phyloP scores from a whole-genome alignment of 2,113 vertebrate species.

The Sialia sialis region DNA sequence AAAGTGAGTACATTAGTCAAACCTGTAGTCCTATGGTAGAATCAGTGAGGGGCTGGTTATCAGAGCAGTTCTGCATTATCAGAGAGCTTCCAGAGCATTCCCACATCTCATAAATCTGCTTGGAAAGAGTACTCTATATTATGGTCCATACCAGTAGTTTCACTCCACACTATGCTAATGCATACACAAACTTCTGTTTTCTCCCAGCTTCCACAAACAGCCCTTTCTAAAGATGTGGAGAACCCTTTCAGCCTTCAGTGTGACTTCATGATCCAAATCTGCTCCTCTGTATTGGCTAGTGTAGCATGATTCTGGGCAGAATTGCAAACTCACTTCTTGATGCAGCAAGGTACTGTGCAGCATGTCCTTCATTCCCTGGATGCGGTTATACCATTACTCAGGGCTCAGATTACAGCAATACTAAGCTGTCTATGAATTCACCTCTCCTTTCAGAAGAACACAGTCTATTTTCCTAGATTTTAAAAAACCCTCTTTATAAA shows the following conservation, averaged over 20 bases:
- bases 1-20: background rate
- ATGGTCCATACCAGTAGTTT: background rate
- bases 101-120: background rate
- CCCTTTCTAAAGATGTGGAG: background rate
- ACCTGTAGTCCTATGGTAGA: background rate
- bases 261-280: background rate
- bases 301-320: background rate
- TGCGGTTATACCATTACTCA: background rate
- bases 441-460: background rate
- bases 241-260: background rate
- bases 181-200: background rate
- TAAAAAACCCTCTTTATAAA: background rate
- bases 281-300: background rate
- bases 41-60: background rate
- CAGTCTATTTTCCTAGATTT: background rate
- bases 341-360: background rate
- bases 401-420: background rate
- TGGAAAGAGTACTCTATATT: background rate
- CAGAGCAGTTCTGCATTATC: background rate
- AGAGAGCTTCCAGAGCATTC: background rate
- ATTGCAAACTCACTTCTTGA: background rate
- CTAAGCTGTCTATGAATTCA: background rate
- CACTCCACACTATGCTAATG: background rate
- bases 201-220: background rate
- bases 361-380: background rate